A percentile compares a stretch with the other conserved stretches of the same genome.
These are phyloP conservation scores for Thymelicus acteon DNA, from an alignment of 2,888 invertebrate genomes.

Conservation along the genomic window DNA sequence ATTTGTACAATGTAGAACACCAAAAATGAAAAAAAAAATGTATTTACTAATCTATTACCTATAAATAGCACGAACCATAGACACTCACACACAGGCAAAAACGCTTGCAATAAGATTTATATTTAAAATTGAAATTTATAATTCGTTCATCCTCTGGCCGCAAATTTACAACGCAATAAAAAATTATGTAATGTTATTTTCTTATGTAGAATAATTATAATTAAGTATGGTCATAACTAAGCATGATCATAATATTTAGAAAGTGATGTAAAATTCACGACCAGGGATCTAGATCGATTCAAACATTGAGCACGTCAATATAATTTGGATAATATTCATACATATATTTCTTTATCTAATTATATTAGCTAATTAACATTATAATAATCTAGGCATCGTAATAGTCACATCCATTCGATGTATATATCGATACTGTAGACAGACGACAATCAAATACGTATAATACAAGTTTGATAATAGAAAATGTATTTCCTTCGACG, in stretches of 20 bases:
- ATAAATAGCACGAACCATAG: background rate
- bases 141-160: background rate
- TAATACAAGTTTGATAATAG: too few species aligned
- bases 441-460: background rate
- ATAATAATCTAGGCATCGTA: conserved; percentile 31
- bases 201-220: too few species aligned
- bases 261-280: background rate
- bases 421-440: too few species aligned
- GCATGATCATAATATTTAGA: background rate
- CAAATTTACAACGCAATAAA: background rate
- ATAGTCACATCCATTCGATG: conserved; percentile 68
- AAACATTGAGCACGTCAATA: conserved; percentile 26
- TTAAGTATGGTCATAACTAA: too few species aligned
- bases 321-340: background rate
- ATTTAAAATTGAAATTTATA: conserved; percentile 1
- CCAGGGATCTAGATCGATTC: conserved; percentile 10
- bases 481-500: too few species aligned
- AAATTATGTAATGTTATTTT: too few species aligned
- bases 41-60: too few species aligned
- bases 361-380: conserved; percentile 27
- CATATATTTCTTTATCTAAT: conserved; percentile 9
- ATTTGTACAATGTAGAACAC: too few species aligned
- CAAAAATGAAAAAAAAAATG: too few species aligned
- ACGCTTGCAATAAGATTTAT: background rate
- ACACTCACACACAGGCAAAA: background rate